Evolutionary conservation across 2,888 invertebrate species (phyloP), one percentile per base, ranked within the genome.

Genomic region (Boloria euphrosyne): DNA sequence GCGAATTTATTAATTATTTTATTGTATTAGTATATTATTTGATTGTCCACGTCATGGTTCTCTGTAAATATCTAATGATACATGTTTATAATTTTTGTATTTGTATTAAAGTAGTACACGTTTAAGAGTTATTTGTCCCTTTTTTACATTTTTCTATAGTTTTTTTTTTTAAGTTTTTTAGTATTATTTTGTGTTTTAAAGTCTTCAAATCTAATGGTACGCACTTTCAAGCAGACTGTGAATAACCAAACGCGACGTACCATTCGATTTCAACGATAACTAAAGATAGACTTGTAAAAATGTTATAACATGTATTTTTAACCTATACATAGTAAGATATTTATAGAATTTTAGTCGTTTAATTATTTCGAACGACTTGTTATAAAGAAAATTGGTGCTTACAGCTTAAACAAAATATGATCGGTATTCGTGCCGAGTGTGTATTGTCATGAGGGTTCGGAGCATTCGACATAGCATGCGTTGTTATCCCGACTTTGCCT

Each of bases 291-390:
- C 89, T 90, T 92, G 91, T 91, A 91, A 89, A 90, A 91, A 92
- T 91, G 90, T 92, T 92, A 90, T 85, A 85, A 91, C 90, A 84
- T 90, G 91, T 92, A 92, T 92, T 92, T 92, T 92, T 90, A 92
- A 92, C 88, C 90, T 90, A 90, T 91, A 90, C 85, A 91, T 92
- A 91, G 88, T 91, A 91, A 91, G 91, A 91, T 92, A 91, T 92
- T 91, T 92, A 92, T 92, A 91, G 90, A 90, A 89, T 82, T 91
- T 90, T 90, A 88, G 91, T 92, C 91, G 92, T 92, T 92, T 91
- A 91, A 89, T 90, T 91, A 91, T 92, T 92, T 92, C 89, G 89
- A 92, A 92, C 91, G 92, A 91, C 91, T 92, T 90, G 91, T 92
- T 92, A 92, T 90, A 90, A 92, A 89, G 87, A 92, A 91, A 91